Base-by-base conservation (phyloP, 2,888 invertebrate genomes). In the Resseliella maxima region DNA sequence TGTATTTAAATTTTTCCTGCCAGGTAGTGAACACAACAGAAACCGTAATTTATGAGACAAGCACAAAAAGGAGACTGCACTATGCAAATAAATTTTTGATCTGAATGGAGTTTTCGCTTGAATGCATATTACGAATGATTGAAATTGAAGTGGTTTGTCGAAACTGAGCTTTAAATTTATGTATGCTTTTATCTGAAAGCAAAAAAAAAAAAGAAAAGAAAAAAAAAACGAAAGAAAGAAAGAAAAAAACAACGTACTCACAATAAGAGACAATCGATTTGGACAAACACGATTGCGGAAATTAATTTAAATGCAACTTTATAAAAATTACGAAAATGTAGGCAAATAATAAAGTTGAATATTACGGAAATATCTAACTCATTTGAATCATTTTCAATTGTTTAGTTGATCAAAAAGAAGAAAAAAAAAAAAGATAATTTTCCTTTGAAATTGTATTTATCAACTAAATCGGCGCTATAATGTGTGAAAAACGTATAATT, bases 121-220 rank as follows among this genome's bases (percentile, higher is more conserved):
- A 72, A 72, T 72, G 72, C 72, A 72, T 72, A 15, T 31, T 72
- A 35, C 72, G 72, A 72, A 12, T 72, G 72, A 72, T 31, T 72
- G 72, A 31, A 72, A 1, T 72, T 31, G 18, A 72, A 72, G 31
- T 72, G 72, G 72, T 72, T 72, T 72, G 72, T 31, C 31, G 31
- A 31, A 72, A 72, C 3, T 59, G 24, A 3, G 24, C 24, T 27
- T 18, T 5, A 59, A 59, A 59, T 59, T 59, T 24, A 59, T 24
- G 59, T 59, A 6, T 72, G 72, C 15, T 27, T 72, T 31, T 59
- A 59, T 59, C 59, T n/a, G 24, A 59, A 59, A 12, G n/a, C n/a
- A n/a, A n/a, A n/a, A n/a, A n/a, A n/a, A n/a, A n/a, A n/a, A n/a
- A n/a, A n/a, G n/a, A n/a, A n/a, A n/a, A n/a, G n/a, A n/a, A n/a